Evolutionary conservation across 2,113 vertebrate species (phyloP).

Genomic region (Dolichotis patagonum): DNA sequence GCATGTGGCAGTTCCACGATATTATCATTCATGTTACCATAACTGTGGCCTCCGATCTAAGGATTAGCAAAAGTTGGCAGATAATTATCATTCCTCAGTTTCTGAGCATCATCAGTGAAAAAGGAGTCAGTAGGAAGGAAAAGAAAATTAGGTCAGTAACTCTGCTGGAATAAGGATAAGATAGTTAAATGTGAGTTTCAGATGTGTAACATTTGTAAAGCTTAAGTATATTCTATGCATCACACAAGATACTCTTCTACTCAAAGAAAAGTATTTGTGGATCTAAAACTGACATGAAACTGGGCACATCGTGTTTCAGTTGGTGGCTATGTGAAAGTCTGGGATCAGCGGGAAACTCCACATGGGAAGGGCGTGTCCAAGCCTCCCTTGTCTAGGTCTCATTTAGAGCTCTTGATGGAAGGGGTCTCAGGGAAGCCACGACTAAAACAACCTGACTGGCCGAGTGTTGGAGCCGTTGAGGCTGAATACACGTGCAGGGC

Average conservation of each 20-base stretch:
- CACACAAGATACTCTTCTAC: background rate
- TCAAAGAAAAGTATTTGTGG: background rate
- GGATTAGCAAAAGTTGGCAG: background rate
- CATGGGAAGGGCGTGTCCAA: background rate
- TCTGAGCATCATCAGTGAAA: background rate
- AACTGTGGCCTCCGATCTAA: background rate
- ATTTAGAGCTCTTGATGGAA: background rate
- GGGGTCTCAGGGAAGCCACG: background rate
- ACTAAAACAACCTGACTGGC: background rate
- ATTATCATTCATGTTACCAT: background rate
- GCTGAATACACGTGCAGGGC: too few relatives aligned
- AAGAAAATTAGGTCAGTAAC: background rate
- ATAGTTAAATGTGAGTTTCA: slow-evolving; percentile 24
- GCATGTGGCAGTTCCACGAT: rapidly evolving
- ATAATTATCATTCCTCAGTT: background rate
- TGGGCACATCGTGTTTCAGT: background rate
- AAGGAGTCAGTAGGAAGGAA: background rate
- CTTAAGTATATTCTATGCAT: background rate
- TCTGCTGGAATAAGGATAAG: background rate
- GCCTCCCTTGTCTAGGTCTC: background rate
- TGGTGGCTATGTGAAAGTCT: background rate
- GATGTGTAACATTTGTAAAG: background rate
- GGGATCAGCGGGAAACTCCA: background rate
- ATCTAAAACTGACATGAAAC: slow-evolving; percentile 17
- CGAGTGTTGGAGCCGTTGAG: too few relatives aligned